These are phyloP conservation scores for Drosophila gunungcola DNA, from an alignment of 1,140 invertebrate species.

Conservation along the genomic window DNA sequence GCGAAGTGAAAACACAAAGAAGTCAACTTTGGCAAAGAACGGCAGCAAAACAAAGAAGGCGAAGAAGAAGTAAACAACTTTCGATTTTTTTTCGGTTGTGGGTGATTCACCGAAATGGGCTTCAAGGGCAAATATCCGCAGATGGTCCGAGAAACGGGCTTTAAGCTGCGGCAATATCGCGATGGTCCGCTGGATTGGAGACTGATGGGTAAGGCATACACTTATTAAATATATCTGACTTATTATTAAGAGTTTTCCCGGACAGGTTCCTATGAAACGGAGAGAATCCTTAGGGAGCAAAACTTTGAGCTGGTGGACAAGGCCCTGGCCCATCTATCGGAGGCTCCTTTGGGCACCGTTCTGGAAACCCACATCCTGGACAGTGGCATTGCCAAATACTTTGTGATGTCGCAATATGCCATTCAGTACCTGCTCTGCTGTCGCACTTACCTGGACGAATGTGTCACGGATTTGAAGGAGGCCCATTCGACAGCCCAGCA, in stretches of 20 bases:
- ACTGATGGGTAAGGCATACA: slow-evolving; percentile 59
- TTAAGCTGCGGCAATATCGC: slow-evolving; percentile 68
- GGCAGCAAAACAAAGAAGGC: slow-evolving; percentile 40
- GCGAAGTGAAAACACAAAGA: slow-evolving; percentile 28
- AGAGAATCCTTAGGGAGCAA: slow-evolving; percentile 72
- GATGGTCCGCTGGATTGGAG: slow-evolving; percentile 80
- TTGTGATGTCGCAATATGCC: slow-evolving; percentile 76
- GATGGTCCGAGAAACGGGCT: slow-evolving; percentile 74
- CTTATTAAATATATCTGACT: background rate
- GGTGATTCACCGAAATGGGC: slow-evolving; percentile 47
- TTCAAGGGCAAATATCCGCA: slow-evolving; percentile 72
- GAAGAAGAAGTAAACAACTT: slow-evolving; percentile 53
- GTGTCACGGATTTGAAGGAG: slow-evolving; percentile 61
- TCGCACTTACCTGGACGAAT: slow-evolving; percentile 77
- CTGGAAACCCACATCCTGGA: slow-evolving; percentile 76
- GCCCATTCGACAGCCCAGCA: slow-evolving; percentile 55
- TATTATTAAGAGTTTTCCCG: background rate
- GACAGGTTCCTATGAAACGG: slow-evolving; percentile 74
- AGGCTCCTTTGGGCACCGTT: slow-evolving; percentile 71
- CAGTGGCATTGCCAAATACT: slow-evolving; percentile 81
- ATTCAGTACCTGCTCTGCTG: slow-evolving; percentile 82
- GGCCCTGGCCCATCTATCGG: slow-evolving; percentile 67
- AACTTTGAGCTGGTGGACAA: slow-evolving; percentile 75
- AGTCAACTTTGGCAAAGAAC: slow-evolving; percentile 27
- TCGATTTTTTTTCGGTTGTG: slow-evolving; percentile 21